phyloP scores from a whole-genome alignment of 2,113 vertebrate species.

The Himantopus leucocephalus region DNA sequence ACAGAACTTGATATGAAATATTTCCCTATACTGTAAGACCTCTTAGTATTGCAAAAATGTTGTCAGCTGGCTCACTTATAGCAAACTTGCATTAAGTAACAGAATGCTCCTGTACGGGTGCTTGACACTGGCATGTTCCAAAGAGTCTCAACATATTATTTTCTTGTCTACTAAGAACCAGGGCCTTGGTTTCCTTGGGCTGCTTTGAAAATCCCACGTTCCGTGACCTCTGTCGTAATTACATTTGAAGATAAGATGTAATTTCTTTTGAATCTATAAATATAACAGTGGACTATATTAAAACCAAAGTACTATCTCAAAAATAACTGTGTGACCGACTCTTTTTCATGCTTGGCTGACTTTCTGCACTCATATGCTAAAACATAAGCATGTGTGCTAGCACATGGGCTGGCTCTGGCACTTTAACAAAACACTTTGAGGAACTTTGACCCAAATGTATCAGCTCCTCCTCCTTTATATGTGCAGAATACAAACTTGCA shows the following conservation, averaged over 20 bases:
- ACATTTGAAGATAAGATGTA: not conserved
- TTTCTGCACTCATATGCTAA: not conserved
- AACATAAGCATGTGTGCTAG: not conserved
- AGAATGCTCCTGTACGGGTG: rapidly evolving
- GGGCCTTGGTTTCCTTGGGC: not conserved
- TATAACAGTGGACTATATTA: not conserved
- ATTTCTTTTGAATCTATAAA: not conserved
- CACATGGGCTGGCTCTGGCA: not conserved
- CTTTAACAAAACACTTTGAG: not conserved
- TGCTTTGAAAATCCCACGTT: not conserved
- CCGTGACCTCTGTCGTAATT: not conserved
- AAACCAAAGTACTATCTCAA: not conserved
- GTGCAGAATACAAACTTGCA: not conserved
- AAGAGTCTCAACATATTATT: rapidly evolving
- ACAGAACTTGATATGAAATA: not conserved
- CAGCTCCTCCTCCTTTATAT: not conserved
- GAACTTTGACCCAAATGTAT: not conserved
- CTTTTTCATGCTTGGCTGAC: not conserved
- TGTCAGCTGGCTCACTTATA: not conserved
- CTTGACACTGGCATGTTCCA: not conserved
- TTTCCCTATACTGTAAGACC: not conserved
- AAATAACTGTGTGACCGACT: not conserved
- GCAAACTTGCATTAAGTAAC: not conserved
- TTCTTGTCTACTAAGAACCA: not conserved
- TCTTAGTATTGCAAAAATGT: not conserved